Base-by-base conservation (phyloP, 2,113 vertebrate genomes). In the Stomatorhinus ivindoensis region DNA sequence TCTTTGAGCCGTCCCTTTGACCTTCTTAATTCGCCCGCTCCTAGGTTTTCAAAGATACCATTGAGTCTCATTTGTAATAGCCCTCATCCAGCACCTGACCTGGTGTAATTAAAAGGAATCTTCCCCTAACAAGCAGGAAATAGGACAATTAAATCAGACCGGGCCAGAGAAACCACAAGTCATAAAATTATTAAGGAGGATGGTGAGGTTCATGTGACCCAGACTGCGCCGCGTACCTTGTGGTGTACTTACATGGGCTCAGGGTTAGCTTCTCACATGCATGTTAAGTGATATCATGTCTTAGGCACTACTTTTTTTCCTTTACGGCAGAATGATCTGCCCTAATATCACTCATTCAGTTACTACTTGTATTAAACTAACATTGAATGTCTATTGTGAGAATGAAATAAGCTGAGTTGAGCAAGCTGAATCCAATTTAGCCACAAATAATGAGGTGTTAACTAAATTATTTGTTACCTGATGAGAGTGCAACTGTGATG, bases 41-140 rank as follows among this genome's bases (percentile, higher is more conserved):
- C 89, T 90, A 80, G 73, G 27, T 44, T 76, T 90, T 90, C 89
- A 90, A 90, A 90, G 69, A 65, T 55, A 27, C 65, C 73, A 82
- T 58, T 88, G 89, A 82, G 86, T 88, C n/a, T 90, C 69, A 88
- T 90, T 88, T 90, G 50, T 88, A 58, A 83, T 83, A 86, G 69
- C 86, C 73, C 89, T 88, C 86, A 61, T 90, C 73, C 89, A 88
- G 50, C 42, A 58, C 50, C 58, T 83, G 42, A 90, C 61, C 48
- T 83, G 73, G 89, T 15, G n/a, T 83, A 84, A 90, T 90, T 88
- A 65, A 90, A 90, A 51, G 69, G 65, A 69, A 69, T 35, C 86
- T 48, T 73, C 47, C 51, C 44, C 73, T 88, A 90, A 87, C 89
- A 88, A 24, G 69, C 86, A 90, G 89, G 89, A 88, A 88, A 88